Conservation (phyloP, 2,797 vertebrate species). For the Petrocephalus schoutedeni region DNA sequence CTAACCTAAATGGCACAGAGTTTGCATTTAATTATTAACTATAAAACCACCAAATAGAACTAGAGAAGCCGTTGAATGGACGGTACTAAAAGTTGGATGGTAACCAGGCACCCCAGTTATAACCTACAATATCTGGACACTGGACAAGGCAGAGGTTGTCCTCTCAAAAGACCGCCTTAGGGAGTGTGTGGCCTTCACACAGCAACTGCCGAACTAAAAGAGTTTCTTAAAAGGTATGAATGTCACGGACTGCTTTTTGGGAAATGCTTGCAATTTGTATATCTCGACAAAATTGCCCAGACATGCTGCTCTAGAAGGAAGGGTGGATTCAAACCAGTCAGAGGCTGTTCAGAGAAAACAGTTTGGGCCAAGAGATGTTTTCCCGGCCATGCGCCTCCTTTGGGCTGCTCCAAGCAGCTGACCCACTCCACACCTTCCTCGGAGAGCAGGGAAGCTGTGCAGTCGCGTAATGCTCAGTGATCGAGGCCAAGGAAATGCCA, state of each 20-base stretch:
- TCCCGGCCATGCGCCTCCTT: neutral
- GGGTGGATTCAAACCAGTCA: neutral
- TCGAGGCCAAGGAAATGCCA: neutral
- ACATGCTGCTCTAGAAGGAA: neutral
- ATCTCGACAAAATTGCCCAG: neutral
- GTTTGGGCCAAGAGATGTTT: neutral
- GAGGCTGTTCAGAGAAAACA: neutral
- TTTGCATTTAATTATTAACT: neutral
- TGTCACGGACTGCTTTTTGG: neutral
- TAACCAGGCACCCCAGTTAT: constrained; percentile 29
- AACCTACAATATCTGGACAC: constrained; percentile 32
- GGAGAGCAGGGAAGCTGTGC: neutral
- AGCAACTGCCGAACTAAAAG: neutral
- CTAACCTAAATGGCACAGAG: neutral
- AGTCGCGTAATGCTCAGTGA: neutral
- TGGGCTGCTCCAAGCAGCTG: neutral
- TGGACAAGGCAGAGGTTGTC: neutral
- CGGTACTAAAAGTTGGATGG: constrained; percentile 30
- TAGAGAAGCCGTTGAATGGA: neutral
- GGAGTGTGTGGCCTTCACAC: neutral
- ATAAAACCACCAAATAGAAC: neutral
- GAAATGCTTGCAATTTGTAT: neutral
- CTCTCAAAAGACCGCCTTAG: neutral
- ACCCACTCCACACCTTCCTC: neutral
- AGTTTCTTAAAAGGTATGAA: neutral